Evolutionary conservation across 2,797 vertebrate genomes (phyloP).

Genomic region (Gymnocypris eckloni): DNA sequence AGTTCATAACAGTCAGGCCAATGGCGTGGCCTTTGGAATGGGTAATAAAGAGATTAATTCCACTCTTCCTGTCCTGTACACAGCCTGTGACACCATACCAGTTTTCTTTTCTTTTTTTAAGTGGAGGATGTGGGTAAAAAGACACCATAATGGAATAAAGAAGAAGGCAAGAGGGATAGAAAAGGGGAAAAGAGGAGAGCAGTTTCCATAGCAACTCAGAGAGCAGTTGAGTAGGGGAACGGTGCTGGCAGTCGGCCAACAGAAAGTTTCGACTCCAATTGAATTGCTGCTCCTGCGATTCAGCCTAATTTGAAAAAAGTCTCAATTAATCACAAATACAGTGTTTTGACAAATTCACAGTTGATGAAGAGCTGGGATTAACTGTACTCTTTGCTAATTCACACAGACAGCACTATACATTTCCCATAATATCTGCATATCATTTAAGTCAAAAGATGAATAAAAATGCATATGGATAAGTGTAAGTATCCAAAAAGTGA

Average conservation of each 20-base stretch:
- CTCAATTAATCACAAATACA: constrained; percentile 47
- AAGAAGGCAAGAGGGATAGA: constrained; percentile 38
- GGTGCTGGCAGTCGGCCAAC: constrained; percentile 34
- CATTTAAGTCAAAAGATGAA: neutral
- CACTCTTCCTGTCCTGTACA: constrained; percentile 11
- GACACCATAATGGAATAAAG: constrained; percentile 11
- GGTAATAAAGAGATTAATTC: constrained; percentile 22
- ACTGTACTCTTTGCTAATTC: neutral
- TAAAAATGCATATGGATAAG: neutral
- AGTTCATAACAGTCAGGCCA: constrained; percentile 33
- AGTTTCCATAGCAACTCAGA: constrained; percentile 66
- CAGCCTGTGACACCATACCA: neutral
- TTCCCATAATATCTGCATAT: neutral
- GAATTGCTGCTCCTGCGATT: constrained; percentile 54
- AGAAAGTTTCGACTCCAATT: constrained; percentile 57
- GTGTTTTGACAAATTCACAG: constrained; percentile 49
- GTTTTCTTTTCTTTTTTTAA: neutral
- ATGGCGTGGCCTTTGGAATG: constrained; percentile 27
- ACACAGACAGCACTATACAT: neutral
- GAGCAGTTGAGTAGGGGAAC: constrained; percentile 48
- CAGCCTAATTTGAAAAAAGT: constrained; percentile 38
- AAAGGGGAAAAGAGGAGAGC: constrained; percentile 55
- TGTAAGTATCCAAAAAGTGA: neutral
- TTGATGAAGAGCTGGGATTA: constrained; percentile 31
- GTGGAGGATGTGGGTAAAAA: constrained; percentile 28